Evolutionary conservation across 2,888 invertebrate genomes (phyloP).

Genomic region (Isotomurus palustris): DNA sequence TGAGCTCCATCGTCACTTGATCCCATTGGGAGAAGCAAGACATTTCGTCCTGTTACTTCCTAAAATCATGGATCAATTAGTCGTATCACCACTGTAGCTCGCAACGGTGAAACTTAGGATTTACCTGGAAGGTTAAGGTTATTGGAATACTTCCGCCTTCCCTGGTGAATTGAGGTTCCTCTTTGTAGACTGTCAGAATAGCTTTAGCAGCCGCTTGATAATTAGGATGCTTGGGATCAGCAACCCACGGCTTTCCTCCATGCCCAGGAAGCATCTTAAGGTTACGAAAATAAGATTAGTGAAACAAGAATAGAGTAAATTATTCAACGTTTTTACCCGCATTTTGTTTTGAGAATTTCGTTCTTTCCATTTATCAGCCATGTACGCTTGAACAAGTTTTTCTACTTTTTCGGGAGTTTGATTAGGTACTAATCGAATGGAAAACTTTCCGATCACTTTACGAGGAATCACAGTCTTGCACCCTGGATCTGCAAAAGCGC

Average conservation of each 20-base stretch:
- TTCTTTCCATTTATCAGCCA: slow-evolving; percentile 71
- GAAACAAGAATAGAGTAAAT: neutral
- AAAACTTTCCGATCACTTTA: slow-evolving; percentile 94
- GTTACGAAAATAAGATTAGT: neutral
- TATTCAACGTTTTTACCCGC: slow-evolving; percentile 55
- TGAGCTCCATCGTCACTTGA: slow-evolving; percentile 96
- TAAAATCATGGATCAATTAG: slow-evolving; percentile 49
- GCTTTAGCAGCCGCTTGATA: slow-evolving; percentile 82
- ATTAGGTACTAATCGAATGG: slow-evolving; percentile 89
- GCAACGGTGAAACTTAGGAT: too few relatives aligned
- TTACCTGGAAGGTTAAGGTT: slow-evolving; percentile 71
- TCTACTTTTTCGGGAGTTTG: slow-evolving; percentile 75
- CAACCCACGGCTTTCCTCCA: slow-evolving; percentile 72
- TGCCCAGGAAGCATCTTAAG: neutral
- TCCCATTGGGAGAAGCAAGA: slow-evolving; percentile 90
- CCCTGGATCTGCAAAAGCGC: slow-evolving; percentile 85
- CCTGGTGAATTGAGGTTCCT: slow-evolving; percentile 88
- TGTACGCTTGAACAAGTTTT: slow-evolving; percentile 68
- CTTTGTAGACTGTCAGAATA: slow-evolving; percentile 76
- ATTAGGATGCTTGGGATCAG: slow-evolving; percentile 86
- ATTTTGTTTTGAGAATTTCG: slow-evolving; percentile 81
- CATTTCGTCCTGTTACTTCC: slow-evolving; percentile 87
- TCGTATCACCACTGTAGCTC: slow-evolving; percentile 5
- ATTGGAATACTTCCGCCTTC: slow-evolving; percentile 98
- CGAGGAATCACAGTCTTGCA: slow-evolving; percentile 92